Conservation (phyloP, 1,140 invertebrate species). For the Heterodera schachtii region DNA sequence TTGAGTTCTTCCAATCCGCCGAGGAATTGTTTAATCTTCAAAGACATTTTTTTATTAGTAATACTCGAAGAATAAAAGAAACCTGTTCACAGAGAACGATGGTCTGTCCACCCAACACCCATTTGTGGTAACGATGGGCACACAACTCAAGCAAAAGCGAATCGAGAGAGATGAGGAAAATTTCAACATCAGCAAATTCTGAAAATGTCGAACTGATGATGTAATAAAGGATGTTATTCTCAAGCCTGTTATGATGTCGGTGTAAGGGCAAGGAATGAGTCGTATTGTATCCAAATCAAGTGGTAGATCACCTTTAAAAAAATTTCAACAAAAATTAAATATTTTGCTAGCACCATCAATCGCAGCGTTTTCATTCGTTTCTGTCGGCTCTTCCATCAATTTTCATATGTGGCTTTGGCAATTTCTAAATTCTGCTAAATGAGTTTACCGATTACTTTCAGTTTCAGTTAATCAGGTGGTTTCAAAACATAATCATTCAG, state of each 20-base stretch:
- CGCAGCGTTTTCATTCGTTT: slow-evolving; percentile 11
- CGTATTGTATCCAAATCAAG: slow-evolving; percentile 36
- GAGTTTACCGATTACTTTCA: no score
- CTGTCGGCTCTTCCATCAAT: slow-evolving; percentile 24
- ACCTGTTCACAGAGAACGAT: slow-evolving; percentile 60
- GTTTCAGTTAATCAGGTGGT: no score
- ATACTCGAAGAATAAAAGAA: slow-evolving; percentile 1
- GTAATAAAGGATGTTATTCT: background rate
- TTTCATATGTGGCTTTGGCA: no score
- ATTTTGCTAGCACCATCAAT: background rate
- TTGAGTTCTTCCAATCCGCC: slow-evolving; percentile 54
- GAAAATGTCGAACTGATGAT: background rate
- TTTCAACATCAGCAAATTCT: slow-evolving; percentile 65
- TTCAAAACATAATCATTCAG: no score
- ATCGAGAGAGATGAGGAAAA: slow-evolving; percentile 63
- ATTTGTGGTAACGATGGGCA: slow-evolving; percentile 64
- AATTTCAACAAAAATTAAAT: background rate
- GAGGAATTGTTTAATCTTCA: slow-evolving; percentile 52
- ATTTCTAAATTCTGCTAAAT: no score
- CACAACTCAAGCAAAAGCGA: slow-evolving; percentile 56
- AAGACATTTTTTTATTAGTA: background rate
- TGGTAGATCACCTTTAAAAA: background rate
- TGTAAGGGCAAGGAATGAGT: slow-evolving; percentile 48
- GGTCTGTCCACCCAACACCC: slow-evolving; percentile 62
- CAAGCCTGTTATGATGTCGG: slow-evolving; percentile 52